Evolutionary conservation across 1,140 invertebrate genomes (phyloP).

Genomic region (Cydia pomonella): DNA sequence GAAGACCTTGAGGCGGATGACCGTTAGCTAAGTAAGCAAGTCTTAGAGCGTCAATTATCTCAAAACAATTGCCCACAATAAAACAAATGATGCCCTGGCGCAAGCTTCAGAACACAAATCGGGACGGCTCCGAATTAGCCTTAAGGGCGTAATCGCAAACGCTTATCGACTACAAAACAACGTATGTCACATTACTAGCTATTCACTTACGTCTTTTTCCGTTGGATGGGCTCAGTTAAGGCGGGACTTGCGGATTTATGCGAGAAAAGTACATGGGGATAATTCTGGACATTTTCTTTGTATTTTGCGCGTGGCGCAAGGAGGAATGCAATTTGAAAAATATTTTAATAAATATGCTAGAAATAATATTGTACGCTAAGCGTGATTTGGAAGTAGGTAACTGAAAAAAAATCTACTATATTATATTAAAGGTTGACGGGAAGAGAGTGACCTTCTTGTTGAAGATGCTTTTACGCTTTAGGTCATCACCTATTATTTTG

Average conservation of each 20-base stretch:
- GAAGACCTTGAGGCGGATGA: too few species aligned
- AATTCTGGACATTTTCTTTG: conserved; percentile 13
- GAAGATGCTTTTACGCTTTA: too few species aligned
- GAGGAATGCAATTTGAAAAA: neutral
- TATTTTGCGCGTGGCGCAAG: neutral
- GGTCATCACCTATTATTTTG: too few species aligned
- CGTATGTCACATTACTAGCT: neutral
- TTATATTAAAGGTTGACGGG: too few species aligned
- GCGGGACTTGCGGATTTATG: conserved; percentile 21
- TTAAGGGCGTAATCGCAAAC: conserved; percentile 7
- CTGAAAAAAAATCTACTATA: too few species aligned
- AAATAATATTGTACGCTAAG: too few species aligned
- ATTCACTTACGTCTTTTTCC: neutral
- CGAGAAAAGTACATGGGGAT: neutral
- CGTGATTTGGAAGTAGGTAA: too few species aligned
- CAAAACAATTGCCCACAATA: conserved; percentile 11
- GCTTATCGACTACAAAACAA: neutral
- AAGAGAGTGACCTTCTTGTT: too few species aligned
- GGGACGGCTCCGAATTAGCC: conserved; percentile 21
- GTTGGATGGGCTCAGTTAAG: neutral
- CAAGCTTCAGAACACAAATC: conserved; percentile 24
- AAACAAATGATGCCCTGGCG: conserved; percentile 7
- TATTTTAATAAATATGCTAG: too few species aligned
- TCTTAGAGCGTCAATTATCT: neutral
- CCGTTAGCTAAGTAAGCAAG: neutral